Base-by-base conservation (phyloP, 2,113 vertebrate species). In the Mormyrus iriodes region DNA sequence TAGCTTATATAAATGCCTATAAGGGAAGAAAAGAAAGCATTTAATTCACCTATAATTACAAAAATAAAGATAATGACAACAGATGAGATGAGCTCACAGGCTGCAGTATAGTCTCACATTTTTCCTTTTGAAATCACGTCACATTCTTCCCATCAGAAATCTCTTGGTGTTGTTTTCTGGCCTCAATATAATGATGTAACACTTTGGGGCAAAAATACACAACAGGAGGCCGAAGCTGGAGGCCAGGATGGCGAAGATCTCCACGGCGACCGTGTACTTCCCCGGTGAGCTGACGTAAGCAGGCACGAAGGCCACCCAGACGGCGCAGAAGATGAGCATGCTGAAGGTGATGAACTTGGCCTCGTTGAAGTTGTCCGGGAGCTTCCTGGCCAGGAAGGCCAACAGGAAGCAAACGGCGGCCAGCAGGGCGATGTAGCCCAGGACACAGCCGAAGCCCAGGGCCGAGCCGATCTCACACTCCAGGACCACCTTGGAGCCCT, bases 361-460 rank as follows among this genome's bases (percentile, higher is more conserved):
- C 58, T 94, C 94, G 9, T 94, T 94, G 42, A 94, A 94, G 46
- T 92, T 93, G 55, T 93, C 93, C 3, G 94, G 95, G 21, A 96
- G 93, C 35, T 87, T 87, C 35, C 95, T 91, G 31, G 95, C 95
- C 3, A 95, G 89, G 90, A 96, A 96, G 27, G 94, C 95, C 91
- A 95, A 85, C 42, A 94, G 48, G 65, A 95, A 93, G 24, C 95
- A 90, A 42, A 94, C 87, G 85, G 92, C 92, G n/a, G 94, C 95
- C 88, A 96, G 90, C 88, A 96, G 90, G 3, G 95, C 94, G 4
- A 96, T 95, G 93, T 96, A 97, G 15, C 95, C 95, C 89, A 97
- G 89, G 13, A 96, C 92, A 19, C 35, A 79, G 17, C 90, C 89
- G 42, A 89, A 89, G 1, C 52, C 88, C 90, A 95, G 90, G 31